Percentiles rank a stretch among this genome's conserved stretches.
phyloP scores from a whole-genome alignment of 2,888 invertebrate species.

The Sylvicola fuscatus region DNA sequence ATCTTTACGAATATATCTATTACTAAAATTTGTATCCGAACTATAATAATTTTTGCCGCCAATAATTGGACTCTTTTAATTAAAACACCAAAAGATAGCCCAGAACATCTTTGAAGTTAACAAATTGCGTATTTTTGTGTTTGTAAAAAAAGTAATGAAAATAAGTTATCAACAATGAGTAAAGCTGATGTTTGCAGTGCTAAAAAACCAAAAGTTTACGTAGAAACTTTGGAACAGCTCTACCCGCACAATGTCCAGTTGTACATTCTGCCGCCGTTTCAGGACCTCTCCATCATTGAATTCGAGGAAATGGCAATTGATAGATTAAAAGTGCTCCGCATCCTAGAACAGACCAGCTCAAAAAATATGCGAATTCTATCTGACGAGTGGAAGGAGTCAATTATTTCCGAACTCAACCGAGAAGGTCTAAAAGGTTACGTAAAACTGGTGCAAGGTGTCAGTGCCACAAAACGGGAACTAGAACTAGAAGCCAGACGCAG shows the following conservation, averaged over 20 bases:
- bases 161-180: too few species aligned
- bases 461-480: constrained; percentile 31
- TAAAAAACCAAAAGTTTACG: too few species aligned
- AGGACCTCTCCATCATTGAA: constrained; percentile 54
- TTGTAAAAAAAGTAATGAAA: too few species aligned
- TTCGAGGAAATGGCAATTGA: constrained; percentile 78
- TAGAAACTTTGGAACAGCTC: constrained; percentile 29
- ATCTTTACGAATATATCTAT: too few species aligned
- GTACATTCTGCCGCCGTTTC: constrained; percentile 54
- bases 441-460: constrained; percentile 35
- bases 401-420: constrained; percentile 40
- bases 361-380: constrained; percentile 39
- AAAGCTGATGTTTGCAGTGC: too few species aligned
- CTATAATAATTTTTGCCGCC: too few species aligned
- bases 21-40: too few species aligned
- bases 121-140: too few species aligned
- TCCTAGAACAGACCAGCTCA: constrained; percentile 50
- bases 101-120: too few species aligned
- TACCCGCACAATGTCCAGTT: constrained; percentile 62
- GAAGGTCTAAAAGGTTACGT: constrained; percentile 44
- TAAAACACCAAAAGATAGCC: too few species aligned
- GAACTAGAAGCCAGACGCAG: constrained; percentile 45
- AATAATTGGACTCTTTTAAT: too few species aligned
- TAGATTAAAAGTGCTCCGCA: constrained; percentile 55
- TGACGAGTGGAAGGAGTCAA: constrained; percentile 44